phyloP scores from a whole-genome alignment of 2,113 vertebrate genomes.

The Notarius lentiginosus region DNA sequence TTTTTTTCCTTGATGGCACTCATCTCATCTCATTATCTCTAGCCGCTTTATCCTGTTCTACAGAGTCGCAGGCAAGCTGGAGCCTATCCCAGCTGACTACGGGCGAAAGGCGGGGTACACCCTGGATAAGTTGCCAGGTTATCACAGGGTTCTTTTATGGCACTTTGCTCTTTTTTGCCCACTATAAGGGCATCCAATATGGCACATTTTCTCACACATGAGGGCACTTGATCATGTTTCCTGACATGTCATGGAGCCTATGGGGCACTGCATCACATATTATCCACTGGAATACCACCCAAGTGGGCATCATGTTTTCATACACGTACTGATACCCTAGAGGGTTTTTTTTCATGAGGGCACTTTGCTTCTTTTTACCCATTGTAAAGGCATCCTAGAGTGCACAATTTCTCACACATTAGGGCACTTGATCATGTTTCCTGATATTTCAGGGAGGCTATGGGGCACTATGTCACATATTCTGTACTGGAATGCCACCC shows the following conservation, averaged over 20 bases:
- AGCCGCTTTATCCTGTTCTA: too few species aligned
- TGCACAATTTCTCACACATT: neutral
- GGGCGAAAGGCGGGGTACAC: too few species aligned
- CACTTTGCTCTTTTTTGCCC: too few species aligned
- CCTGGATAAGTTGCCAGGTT: too few species aligned
- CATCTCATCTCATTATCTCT: too few species aligned
- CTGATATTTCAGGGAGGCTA: neutral
- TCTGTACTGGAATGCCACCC: neutral
- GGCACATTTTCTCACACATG: neutral
- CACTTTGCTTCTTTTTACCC: neutral
- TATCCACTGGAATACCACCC: neutral
- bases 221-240: neutral
- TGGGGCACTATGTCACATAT: neutral
- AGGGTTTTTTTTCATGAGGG: neutral
- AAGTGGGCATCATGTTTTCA: neutral
- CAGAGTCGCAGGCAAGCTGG: too few species aligned
- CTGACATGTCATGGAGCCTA: neutral
- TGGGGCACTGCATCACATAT: neutral
- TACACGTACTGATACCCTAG: neutral
- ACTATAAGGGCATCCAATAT: too few species aligned
- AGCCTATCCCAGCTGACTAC: too few species aligned
- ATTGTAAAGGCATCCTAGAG: neutral
- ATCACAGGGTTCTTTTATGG: too few species aligned
- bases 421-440: neutral
- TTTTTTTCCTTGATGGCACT: too few species aligned